phyloP scores from a whole-genome alignment of 2,797 vertebrate genomes.

The Sternotherus odoratus region DNA sequence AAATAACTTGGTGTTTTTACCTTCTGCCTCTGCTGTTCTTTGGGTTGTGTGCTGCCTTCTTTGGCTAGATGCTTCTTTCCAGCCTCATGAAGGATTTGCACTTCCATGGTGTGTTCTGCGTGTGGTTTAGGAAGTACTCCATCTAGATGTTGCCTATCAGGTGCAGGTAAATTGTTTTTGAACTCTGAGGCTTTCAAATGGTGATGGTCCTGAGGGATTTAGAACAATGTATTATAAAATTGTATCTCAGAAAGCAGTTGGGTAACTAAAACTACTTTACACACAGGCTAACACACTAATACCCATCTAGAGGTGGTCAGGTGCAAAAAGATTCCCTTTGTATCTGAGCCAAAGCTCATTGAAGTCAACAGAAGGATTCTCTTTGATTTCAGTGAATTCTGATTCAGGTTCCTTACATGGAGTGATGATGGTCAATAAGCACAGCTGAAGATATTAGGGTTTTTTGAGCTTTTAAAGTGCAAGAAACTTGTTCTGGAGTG shows the following conservation, averaged over 20 bases:
- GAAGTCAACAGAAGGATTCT: neutral
- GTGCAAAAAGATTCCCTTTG: neutral
- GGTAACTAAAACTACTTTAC: neutral
- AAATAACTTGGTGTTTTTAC: neutral
- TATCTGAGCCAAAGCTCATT: neutral
- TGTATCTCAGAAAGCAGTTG: neutral
- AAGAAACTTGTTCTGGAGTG: too few species aligned
- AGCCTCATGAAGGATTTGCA: neutral
- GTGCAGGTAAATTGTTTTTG: neutral
- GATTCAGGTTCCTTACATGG: neutral
- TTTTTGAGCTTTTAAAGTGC: too few species aligned
- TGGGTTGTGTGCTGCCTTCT: neutral
- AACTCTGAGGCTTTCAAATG: neutral
- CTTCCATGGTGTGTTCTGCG: neutral
- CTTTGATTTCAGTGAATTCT: neutral
- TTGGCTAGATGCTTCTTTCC: neutral
- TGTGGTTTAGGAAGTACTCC: neutral
- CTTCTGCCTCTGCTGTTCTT: neutral
- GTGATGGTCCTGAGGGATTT: neutral
- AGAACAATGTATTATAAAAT: neutral
- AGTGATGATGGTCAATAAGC: neutral
- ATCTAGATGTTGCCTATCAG: neutral
- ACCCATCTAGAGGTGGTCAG: neutral
- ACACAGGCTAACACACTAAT: neutral
- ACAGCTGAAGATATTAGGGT: too few species aligned